A percentile compares a stretch with the other conserved stretches of the same genome.
Evolutionary conservation across 2,888 invertebrate genomes (phyloP).

Genomic region (Flexamia atlantica): DNA sequence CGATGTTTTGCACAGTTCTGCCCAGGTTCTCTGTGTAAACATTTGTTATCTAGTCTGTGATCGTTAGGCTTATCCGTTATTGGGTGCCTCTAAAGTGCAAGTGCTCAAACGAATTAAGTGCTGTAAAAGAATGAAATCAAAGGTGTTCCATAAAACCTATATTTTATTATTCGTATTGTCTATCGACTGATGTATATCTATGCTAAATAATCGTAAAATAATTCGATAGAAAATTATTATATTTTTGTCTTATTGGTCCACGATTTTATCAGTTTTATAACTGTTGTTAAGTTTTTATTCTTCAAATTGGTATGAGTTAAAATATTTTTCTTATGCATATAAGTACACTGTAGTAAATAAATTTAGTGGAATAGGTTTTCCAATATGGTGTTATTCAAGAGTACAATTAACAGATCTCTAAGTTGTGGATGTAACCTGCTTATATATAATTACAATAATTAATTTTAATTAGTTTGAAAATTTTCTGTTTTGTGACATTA

Average conservation of each 20-base stretch:
- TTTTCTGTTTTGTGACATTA: not conserved
- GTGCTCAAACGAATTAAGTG: slow-evolving; percentile 28
- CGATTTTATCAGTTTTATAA: too few species aligned
- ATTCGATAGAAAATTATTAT: not conserved
- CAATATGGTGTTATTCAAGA: not conserved
- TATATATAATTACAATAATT: not conserved
- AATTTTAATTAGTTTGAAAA: not conserved
- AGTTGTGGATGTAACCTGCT: not conserved
- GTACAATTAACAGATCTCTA: slow-evolving; percentile 29
- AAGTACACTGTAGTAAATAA: not conserved
- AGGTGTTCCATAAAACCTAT: slow-evolving; percentile 11
- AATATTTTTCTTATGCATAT: not conserved
- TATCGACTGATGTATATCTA: slow-evolving; percentile 4
- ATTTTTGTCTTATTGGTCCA: too few species aligned
- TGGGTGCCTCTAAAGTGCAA: slow-evolving; percentile 40
- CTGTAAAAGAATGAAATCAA: not conserved
- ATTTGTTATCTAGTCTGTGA: slow-evolving; percentile 54
- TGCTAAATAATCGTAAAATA: not conserved
- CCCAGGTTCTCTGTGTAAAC: slow-evolving; percentile 9
- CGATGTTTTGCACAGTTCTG: not conserved
- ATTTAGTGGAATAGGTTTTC: not conserved
- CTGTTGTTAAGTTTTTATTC: too few species aligned
- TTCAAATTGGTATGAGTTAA: too few species aligned
- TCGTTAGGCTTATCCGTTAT: slow-evolving; percentile 27
- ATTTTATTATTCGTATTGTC: slow-evolving; percentile 5